Conservation (phyloP, 2,797 vertebrate genomes). For the Heterohyrax brucei region DNA sequence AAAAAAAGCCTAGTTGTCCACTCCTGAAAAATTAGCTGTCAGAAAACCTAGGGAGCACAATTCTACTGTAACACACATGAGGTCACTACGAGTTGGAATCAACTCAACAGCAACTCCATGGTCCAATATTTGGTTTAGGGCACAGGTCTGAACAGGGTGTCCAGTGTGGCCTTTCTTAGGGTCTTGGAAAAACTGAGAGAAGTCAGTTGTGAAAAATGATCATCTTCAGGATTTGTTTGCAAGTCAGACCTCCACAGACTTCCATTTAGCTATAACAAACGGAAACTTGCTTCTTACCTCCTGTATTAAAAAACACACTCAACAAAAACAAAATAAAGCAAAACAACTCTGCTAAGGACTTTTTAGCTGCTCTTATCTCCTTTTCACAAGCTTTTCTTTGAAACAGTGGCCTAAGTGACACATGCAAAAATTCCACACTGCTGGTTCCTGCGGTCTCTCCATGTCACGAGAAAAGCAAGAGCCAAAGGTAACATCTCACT, state of each 20-base stretch:
- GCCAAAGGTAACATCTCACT: not conserved
- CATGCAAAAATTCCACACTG: not conserved
- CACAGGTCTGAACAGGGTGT: not conserved
- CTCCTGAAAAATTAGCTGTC: too few species aligned
- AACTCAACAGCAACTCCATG: too few species aligned
- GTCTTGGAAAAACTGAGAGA: not conserved
- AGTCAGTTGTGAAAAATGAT: conserved; percentile 30
- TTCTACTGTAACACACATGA: too few species aligned
- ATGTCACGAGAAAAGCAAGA: not conserved
- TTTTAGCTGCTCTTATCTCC: not conserved
- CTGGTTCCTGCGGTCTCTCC: rapidly evolving
- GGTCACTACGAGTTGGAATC: too few species aligned
- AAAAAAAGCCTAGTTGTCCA: too few species aligned
- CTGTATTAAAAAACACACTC: not conserved
- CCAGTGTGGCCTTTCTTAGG: not conserved
- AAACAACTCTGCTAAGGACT: not conserved
- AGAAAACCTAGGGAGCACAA: not conserved
- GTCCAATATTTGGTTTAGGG: not conserved
- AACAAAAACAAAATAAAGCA: not conserved
- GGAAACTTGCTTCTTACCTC: conserved; percentile 40
- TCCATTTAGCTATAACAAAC: not conserved
- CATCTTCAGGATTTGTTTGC: not conserved
- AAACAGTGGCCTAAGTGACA: not conserved
- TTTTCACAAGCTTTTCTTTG: conserved; percentile 40
- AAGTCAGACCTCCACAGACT: not conserved